Evolutionary conservation across 2,888 invertebrate genomes (phyloP).

Genomic region (Tyria jacobaeae): DNA sequence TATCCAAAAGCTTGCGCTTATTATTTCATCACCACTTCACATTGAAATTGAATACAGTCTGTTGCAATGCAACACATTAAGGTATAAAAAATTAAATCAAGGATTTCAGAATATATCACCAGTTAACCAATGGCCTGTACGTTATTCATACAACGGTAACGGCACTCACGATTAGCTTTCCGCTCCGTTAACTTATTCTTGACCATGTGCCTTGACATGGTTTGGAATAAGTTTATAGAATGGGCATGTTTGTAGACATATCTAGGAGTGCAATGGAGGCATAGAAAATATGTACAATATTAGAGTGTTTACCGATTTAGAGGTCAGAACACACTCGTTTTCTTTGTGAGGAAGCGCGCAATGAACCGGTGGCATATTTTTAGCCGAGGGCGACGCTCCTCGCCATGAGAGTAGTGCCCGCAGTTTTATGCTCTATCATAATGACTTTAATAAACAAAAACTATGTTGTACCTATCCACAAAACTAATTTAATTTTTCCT

Average conservation of each 20-base stretch:
- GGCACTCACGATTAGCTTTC: conserved; percentile 35
- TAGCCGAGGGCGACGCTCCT: conserved; percentile 82
- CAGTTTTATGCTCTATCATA: conserved; percentile 57
- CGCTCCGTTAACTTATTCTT: conserved; percentile 49
- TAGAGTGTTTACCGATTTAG: conserved; percentile 69
- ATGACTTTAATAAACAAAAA: conserved; percentile 50
- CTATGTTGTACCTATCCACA: neutral
- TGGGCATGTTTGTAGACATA: conserved; percentile 33
- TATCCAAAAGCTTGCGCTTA: too few species aligned
- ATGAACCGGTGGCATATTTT: conserved; percentile 80
- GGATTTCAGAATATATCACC: neutral
- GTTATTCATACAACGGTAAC: conserved; percentile 23
- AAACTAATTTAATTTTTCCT: neutral
- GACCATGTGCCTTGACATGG: conserved; percentile 55
- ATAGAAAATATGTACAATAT: too few species aligned
- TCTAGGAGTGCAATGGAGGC: conserved; percentile 47
- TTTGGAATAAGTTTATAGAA: conserved; percentile 28
- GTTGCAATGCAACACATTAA: neutral
- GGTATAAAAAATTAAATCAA: neutral
- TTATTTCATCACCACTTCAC: too few species aligned
- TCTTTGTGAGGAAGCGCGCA: conserved; percentile 82
- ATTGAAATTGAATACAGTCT: neutral
- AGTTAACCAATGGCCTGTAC: conserved; percentile 3
- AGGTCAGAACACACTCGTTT: conserved; percentile 76
- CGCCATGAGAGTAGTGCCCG: conserved; percentile 45